Conservation (phyloP, 2,113 vertebrate genomes). For the Lasiurus borealis region DNA sequence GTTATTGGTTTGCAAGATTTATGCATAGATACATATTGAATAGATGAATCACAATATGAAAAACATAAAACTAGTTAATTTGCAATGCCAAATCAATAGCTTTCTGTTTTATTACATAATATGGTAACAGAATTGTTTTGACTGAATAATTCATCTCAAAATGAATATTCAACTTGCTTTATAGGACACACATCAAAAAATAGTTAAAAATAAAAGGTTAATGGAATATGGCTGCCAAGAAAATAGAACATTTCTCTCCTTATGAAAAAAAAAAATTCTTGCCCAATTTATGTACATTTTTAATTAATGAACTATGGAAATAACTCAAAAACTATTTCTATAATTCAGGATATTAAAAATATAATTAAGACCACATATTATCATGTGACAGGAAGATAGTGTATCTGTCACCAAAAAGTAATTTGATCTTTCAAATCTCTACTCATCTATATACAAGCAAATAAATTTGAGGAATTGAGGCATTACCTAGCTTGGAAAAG, state of each 20-base stretch:
- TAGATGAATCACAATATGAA: constrained; percentile 55
- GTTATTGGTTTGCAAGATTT: constrained; percentile 38
- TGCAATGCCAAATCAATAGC: constrained; percentile 61
- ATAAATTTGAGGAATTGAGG: background rate
- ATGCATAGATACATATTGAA: constrained; percentile 41
- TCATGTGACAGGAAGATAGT: background rate
- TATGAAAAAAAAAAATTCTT: constrained; percentile 36
- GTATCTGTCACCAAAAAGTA: constrained; percentile 40
- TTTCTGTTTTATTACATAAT: constrained; percentile 47
- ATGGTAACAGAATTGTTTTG: constrained; percentile 64
- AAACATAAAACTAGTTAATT: constrained; percentile 63
- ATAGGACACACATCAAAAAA: background rate
- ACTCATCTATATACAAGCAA: background rate
- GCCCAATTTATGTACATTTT: constrained; percentile 51
- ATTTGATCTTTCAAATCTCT: constrained; percentile 48
- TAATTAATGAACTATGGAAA: constrained; percentile 69
- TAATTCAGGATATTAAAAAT: constrained; percentile 73
- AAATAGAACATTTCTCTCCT: constrained; percentile 55
- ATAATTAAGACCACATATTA: constrained; percentile 17
- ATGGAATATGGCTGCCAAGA: background rate
- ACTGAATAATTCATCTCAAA: constrained; percentile 69
- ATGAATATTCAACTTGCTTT: constrained; percentile 10
- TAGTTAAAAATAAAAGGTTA: constrained; percentile 48
- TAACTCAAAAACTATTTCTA: constrained; percentile 69
- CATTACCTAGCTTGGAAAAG: background rate